Conservation (phyloP, 2,113 vertebrate genomes). For the Passer domesticus region DNA sequence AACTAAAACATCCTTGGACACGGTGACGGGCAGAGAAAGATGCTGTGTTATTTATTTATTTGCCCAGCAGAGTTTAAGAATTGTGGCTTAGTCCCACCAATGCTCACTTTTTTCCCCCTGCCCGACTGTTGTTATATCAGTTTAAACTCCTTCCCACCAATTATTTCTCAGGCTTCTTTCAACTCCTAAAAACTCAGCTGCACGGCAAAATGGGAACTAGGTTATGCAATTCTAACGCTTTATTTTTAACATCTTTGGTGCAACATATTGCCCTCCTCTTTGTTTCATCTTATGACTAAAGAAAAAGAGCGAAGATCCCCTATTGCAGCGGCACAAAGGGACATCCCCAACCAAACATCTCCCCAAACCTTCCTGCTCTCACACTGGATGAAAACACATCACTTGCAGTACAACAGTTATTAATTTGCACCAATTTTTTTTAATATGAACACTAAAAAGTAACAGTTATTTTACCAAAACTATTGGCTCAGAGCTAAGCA, state of each 20-base stretch:
- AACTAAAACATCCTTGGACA: constrained; percentile 60
- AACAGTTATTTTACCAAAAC: not conserved
- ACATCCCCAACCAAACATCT: not conserved
- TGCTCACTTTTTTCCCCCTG: not conserved
- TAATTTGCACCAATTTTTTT: not conserved
- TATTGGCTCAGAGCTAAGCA: not conserved
- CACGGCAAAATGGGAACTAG: not conserved
- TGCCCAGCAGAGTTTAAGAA: not conserved
- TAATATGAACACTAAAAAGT: not conserved
- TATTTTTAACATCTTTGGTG: constrained; percentile 65
- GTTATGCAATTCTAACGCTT: constrained; percentile 55
- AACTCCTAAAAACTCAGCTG: constrained; percentile 36
- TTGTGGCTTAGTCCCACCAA: not conserved
- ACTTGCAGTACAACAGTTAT: not conserved
- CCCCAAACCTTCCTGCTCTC: not conserved
- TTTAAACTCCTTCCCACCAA: constrained; percentile 4
- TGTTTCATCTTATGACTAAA: constrained; percentile 52
- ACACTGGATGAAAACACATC: not conserved
- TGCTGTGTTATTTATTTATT: constrained; percentile 29
- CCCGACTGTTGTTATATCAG: not conserved
- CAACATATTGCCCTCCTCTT: constrained; percentile 54
- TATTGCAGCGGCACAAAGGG: not conserved
- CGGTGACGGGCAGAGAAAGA: constrained; percentile 47
- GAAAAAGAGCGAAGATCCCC: not conserved
- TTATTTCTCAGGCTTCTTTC: constrained; percentile 39